phyloP scores from a whole-genome alignment of 2,113 vertebrate species.

The Crotalus tigris region DNA sequence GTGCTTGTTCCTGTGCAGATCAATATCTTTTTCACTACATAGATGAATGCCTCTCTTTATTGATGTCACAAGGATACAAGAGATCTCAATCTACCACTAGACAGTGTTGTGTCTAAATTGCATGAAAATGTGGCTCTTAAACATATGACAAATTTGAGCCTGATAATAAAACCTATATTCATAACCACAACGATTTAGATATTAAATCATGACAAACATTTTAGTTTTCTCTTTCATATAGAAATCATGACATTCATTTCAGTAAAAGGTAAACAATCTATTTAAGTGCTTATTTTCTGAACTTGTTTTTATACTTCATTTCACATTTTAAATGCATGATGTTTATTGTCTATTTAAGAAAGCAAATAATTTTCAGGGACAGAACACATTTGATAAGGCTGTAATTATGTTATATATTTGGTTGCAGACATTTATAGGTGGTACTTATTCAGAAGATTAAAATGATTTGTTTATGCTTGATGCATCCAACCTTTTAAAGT shows the following conservation, averaged over 20 bases:
- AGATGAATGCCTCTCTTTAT: background rate
- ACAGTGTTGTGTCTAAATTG: background rate
- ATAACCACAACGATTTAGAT: background rate
- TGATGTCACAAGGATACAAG: background rate
- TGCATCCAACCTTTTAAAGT: constrained; percentile 64
- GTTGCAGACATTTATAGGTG: constrained; percentile 49
- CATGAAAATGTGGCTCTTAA: background rate
- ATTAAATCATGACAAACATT: background rate
- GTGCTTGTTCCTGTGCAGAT: background rate
- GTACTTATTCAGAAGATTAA: constrained; percentile 56
- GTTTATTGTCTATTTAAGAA: constrained; percentile 25
- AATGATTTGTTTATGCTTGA: constrained; percentile 63
- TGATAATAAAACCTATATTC: background rate
- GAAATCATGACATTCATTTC: background rate
- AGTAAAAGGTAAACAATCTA: constrained; percentile 44
- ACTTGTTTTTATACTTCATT: constrained; percentile 20
- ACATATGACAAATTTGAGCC: background rate
- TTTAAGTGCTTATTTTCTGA: constrained; percentile 2
- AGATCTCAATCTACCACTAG: background rate
- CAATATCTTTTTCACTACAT: background rate
- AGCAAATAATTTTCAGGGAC: constrained; percentile 42
- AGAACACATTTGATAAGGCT: background rate
- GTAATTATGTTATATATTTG: constrained; percentile 53
- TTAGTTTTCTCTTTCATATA: background rate
- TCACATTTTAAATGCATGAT: constrained; percentile 44